Conservation (phyloP, 2,888 invertebrate species). For the Lumbricus terrestris region DNA sequence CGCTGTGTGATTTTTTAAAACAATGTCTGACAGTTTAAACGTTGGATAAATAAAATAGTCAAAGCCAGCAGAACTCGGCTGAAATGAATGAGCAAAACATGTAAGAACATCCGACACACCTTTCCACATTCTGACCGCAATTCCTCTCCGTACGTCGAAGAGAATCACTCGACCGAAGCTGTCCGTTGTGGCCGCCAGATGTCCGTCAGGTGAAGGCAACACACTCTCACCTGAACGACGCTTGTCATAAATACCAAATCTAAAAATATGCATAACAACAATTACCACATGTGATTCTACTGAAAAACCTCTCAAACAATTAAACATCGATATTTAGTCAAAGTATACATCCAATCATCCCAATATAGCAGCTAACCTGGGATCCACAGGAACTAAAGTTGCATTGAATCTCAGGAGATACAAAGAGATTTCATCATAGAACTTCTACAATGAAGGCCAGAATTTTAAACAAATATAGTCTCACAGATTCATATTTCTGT, state of each 20-base stretch:
- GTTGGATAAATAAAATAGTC: not conserved
- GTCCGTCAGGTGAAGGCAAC: conserved; percentile 76
- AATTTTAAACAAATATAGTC: not conserved
- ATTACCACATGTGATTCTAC: not conserved
- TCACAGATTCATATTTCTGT: too few species aligned
- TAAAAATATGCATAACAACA: conserved; percentile 46
- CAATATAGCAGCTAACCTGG: not conserved
- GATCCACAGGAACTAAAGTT: too few species aligned
- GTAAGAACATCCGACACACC: conserved; percentile 57
- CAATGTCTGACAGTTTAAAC: too few species aligned
- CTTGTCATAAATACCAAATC: conserved; percentile 79
- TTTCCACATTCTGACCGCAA: conserved; percentile 84
- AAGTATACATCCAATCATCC: not conserved
- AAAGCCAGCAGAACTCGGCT: not conserved
- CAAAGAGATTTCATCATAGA: too few species aligned
- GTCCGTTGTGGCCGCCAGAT: conserved; percentile 79
- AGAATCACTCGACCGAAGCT: conserved; percentile 83
- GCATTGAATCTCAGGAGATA: too few species aligned
- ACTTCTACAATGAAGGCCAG: not conserved
- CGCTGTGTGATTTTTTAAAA: too few species aligned
- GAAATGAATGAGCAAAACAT: not conserved
- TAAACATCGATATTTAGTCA: not conserved
- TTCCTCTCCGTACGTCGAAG: conserved; percentile 77
- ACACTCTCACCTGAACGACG: conserved; percentile 74
- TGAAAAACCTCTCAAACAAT: not conserved